A percentile compares a stretch with the other conserved stretches of the same genome.
These are phyloP conservation scores for Petaurus breviceps DNA, from an alignment of 2,113 vertebrate genomes.

Conservation along the genomic window DNA sequence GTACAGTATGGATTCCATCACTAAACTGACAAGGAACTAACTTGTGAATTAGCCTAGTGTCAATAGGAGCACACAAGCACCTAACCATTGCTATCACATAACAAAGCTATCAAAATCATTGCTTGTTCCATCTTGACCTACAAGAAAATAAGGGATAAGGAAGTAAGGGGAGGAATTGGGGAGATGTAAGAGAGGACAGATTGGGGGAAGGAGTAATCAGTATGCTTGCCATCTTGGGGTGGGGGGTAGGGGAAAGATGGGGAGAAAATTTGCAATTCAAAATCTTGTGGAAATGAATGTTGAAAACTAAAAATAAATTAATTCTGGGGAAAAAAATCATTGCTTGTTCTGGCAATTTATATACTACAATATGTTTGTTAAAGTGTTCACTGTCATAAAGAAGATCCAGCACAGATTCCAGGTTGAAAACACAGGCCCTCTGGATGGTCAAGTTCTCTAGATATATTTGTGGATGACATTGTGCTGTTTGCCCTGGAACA, in stretches of 20 bases:
- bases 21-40: neutral
- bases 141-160: no score
- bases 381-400: neutral
- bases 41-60: no score
- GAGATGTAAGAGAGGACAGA: no score
- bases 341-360: neutral
- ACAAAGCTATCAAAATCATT: neutral
- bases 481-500: neutral
- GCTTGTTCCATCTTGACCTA: neutral
- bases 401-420: neutral
- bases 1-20: neutral
- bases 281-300: no score
- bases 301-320: no score
- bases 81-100: neutral
- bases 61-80: neutral
- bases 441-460: neutral
- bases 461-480: neutral
- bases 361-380: neutral
- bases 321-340: neutral
- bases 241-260: no score
- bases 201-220: no score
- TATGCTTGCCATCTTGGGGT: no score
- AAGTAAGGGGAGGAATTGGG: no score
- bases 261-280: no score
- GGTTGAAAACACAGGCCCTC: neutral